These are phyloP conservation scores for Himalopsyche tibetana DNA, from an alignment of 2,888 invertebrate species.

Conservation along the genomic window DNA sequence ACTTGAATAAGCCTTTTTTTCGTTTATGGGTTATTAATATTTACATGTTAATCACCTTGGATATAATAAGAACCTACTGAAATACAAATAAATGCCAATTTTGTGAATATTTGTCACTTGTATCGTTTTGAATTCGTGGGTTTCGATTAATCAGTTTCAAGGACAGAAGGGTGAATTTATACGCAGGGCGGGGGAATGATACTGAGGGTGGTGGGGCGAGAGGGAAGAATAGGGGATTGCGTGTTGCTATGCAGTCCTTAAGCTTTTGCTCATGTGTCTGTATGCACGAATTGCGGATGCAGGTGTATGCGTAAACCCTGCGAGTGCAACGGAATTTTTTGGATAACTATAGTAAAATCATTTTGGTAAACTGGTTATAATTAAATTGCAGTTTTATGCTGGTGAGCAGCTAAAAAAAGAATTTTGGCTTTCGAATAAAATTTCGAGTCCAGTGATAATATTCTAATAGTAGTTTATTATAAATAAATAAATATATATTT, in stretches of 20 bases:
- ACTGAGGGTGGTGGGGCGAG: slow-evolving; percentile 35
- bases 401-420: no score
- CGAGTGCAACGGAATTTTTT: slow-evolving; percentile 18
- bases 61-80: no score
- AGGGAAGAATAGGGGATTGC: slow-evolving; percentile 55
- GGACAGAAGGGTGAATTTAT: slow-evolving; percentile 64
- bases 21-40: no score
- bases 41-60: no score
- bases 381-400: not conserved
- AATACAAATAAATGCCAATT: not conserved
- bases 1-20: no score
- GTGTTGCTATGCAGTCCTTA: slow-evolving; percentile 62
- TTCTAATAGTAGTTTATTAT: no score
- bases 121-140: slow-evolving; percentile 17
- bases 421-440: no score
- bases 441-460: no score
- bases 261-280: slow-evolving; percentile 34
- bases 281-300: slow-evolving; percentile 12
- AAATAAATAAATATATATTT: no score
- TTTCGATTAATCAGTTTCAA: slow-evolving; percentile 65
- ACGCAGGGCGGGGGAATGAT: slow-evolving; percentile 52
- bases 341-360: no score
- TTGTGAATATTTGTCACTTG: not conserved
- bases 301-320: slow-evolving; percentile 50
- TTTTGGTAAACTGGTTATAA: not conserved